phyloP scores from a whole-genome alignment of 2,888 invertebrate species.

The Ectobius pallidus region DNA sequence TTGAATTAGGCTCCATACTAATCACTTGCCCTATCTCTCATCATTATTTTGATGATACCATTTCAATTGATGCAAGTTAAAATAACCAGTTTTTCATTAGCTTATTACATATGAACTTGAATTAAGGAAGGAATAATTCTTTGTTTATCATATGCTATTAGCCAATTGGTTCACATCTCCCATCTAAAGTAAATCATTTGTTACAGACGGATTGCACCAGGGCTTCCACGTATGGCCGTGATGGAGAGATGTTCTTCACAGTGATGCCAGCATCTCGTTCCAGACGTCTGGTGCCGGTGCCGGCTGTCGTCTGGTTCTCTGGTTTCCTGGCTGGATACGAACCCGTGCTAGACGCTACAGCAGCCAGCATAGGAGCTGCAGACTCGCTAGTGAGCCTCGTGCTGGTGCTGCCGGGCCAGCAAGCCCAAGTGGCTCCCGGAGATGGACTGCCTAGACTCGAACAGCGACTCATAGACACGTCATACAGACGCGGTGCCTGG shows the following conservation, averaged over 20 bases:
- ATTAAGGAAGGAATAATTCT: no score
- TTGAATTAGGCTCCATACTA: no score
- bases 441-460: conserved; percentile 79
- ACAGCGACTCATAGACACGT: conserved; percentile 68
- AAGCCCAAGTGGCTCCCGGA: conserved; percentile 78
- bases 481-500: conserved; percentile 73
- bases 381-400: conserved; percentile 68
- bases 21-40: no score
- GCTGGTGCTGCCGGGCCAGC: conserved; percentile 85
- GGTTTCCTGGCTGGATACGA: conserved; percentile 87
- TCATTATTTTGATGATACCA: no score
- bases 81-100: no score
- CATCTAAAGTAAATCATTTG: no score
- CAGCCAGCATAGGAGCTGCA: conserved; percentile 71
- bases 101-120: no score
- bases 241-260: conserved; percentile 87
- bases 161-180: no score
- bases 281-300: conserved; percentile 80
- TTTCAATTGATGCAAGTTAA: no score
- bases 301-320: conserved; percentile 77
- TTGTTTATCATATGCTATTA: no score
- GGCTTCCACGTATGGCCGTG: conserved; percentile 76
- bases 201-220: conserved; percentile 76
- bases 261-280: conserved; percentile 80
- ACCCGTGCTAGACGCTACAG: conserved; percentile 81